Evolutionary conservation across 2,797 vertebrate species (phyloP), one percentile per base, ranked within the genome.

Genomic region (Meriones psammophilus): DNA sequence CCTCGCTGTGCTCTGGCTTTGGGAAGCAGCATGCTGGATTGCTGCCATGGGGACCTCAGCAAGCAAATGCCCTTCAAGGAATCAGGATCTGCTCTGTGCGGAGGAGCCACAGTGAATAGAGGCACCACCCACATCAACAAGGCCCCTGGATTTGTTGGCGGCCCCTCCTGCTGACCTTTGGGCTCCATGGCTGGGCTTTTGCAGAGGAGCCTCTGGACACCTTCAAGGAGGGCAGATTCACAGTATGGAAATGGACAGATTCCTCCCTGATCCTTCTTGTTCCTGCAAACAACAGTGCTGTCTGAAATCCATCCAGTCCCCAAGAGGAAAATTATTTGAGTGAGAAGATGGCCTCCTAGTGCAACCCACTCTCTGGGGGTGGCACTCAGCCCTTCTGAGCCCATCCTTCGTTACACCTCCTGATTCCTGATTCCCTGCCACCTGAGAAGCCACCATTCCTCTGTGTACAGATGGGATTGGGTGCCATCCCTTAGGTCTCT

Each of bases 91-190:
- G n/a, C 96, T 71, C 42, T 1, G 0, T 10, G 36, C 33, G n/a
- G 28, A 54, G 18, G 17, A 84, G 78, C 56, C 15, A 8, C 30
- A 28, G 64, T 1, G 30, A 88, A 30, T 60, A 8, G 62, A 46
- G 33, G 0, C 1, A 3, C 5, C 30, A 0, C 22, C 74, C 2
- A 8, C 10, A 18, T 5, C 7, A 0, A 15, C 2, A 1, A 17
- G 28, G 15, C 22, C 24, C 58, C 10, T 28, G 2, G n/a, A 0
- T 14, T 17, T 18, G 18, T 4, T 4, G 6, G 33, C 39, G 69
- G 71, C 33, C 88, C 24, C 58, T 64, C 12, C 50, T 64, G 33
- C 50, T 22, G 13, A 14, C 36, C 17, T 3, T 10, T 17, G 71
- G 54, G 46, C 22, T 17, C 9, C 30, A 39, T 10, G 24, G 5